phyloP scores from a whole-genome alignment of 2,888 invertebrate species.

The Drosophila acutilabella region DNA sequence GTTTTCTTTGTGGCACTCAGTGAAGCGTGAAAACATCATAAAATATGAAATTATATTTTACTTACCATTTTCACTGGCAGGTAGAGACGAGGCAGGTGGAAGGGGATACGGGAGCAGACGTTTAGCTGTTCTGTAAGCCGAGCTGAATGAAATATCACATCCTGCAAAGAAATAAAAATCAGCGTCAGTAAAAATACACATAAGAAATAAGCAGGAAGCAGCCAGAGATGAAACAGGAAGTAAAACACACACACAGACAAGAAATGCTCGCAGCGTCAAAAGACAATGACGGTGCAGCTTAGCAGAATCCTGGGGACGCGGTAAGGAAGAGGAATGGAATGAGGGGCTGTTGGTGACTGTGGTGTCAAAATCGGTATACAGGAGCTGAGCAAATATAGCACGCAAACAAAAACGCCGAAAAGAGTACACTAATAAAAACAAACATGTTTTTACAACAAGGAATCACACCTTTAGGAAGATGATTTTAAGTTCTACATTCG shows the following conservation, averaged over 20 bases:
- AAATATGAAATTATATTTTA: constrained; percentile 58
- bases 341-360: constrained; percentile 19
- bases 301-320: constrained; percentile 7
- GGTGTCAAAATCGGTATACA: constrained; percentile 36
- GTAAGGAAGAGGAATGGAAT: constrained; percentile 6
- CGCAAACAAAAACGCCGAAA: constrained; percentile 19
- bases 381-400: constrained; percentile 54
- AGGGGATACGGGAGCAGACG: constrained; percentile 8
- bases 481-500: too few species aligned
- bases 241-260: constrained; percentile 42
- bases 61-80: neutral
- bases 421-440: too few species aligned
- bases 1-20: constrained; percentile 18
- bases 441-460: too few species aligned
- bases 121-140: constrained; percentile 60
- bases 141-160: constrained; percentile 76
- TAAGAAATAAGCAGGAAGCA: constrained; percentile 71
- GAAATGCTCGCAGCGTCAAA: constrained; percentile 66
- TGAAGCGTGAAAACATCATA: constrained; percentile 62
- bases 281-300: constrained; percentile 72
- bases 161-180: constrained; percentile 78
- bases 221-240: constrained; percentile 70
- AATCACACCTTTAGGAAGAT: too few species aligned
- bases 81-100: neutral
- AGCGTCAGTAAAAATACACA: constrained; percentile 72